Evolutionary conservation across 2,888 invertebrate species (phyloP), one percentile per base, ranked within the genome.

Genomic region (Cephus nigrinus): DNA sequence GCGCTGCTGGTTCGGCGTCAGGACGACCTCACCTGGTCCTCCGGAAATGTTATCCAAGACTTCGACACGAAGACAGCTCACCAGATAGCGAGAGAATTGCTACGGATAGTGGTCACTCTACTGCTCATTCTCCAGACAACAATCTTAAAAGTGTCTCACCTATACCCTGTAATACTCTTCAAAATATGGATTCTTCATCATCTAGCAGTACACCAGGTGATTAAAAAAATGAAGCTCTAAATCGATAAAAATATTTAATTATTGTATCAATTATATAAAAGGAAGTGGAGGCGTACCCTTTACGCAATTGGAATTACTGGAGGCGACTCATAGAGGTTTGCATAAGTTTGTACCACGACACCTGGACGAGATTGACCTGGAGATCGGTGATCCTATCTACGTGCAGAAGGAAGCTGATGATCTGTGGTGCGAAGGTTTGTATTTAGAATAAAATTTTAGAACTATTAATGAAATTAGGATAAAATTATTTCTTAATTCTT

Each of bases 371-470:
- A 96, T 99, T 81, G 97, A 98, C 91, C 94, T 99, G 40, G 99
- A 99, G 93, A 98, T 99, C 79, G 99, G 99, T 1, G 99, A 99
- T 92, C 98, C 98, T 1, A 95, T 99, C 83, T 98, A 98, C 90
- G 98, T 99, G 84, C 97, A 98, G 90, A 97, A 97, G 89, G 98
- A 99, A 92, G 97, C 97, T 33, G 99, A 99, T 85, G 99, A 99
- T 92, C 93, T 98, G 82, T 99, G 99, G 99, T 98, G 98, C 92
- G 98, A 98, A 95, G 99, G 98, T 97, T 91, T 84, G 88, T 81
- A 68, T 69, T 55, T 32, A 55, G 1, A 68, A 30, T 32, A 36
- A 4, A 40, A 23, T n/a, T 55, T 23, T 55, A 30, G 31, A 23
- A 55, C 11, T 1, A 68, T 15, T 32, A 71, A 31, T n/a, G 3